Evolutionary conservation across 2,797 vertebrate species (phyloP).

Genomic region (Acestrorhynchus altus): DNA sequence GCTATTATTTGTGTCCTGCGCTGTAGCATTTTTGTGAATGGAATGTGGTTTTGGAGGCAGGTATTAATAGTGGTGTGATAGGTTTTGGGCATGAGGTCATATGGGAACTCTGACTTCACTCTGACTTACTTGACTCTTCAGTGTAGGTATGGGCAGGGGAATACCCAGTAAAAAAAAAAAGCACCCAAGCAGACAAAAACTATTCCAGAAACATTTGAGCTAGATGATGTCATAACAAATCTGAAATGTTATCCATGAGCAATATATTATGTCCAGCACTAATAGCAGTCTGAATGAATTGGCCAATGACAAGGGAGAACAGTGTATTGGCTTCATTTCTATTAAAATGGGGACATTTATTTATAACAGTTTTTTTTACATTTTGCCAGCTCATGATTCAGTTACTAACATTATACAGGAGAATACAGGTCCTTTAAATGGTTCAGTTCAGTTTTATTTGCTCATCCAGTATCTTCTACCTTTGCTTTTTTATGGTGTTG

Average conservation of each 20-base stretch:
- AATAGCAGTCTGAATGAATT: not conserved
- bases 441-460: not conserved
- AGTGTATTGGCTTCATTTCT: not conserved
- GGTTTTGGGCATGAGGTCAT: constrained; percentile 43
- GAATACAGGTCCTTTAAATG: not conserved
- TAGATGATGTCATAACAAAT: not conserved
- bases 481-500: not conserved
- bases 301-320: not conserved
- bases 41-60: not conserved
- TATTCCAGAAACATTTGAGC: not conserved
- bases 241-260: not conserved
- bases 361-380: too few species aligned
- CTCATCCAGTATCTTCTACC: not conserved
- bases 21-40: not conserved
- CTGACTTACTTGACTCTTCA: constrained; percentile 13
- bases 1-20: not conserved
- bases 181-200: not conserved
- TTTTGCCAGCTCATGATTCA: not conserved
- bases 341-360: not conserved
- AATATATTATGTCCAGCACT: not conserved
- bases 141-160: constrained; percentile 7
- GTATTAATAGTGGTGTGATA: constrained; percentile 8
- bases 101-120: too few species aligned
- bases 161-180: not conserved
- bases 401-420: not conserved